Base-by-base conservation (phyloP, 2,797 vertebrate species). In the Takifugu ocellatus region DNA sequence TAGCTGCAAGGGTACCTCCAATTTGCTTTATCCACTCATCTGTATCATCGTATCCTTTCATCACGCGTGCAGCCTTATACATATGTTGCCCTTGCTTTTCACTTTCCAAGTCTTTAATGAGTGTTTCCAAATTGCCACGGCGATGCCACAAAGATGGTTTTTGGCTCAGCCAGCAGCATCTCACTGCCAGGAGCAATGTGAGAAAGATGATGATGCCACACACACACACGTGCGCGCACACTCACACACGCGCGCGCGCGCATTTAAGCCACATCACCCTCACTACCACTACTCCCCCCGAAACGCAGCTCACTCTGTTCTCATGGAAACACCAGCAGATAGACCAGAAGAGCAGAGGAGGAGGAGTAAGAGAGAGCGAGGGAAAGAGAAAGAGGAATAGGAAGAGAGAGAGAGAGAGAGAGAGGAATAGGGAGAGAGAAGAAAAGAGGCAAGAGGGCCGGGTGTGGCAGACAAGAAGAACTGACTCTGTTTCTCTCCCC, bases 301-400 rank as follows among this genome's bases (percentile, higher is more conserved):
- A 61, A 75, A 80, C 63, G 74, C 79, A 81, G 78, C 59, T 49
- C 82, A 74, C 84, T 81, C 88, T 85, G 91, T 91, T 92, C 86
- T 84, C 91, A 92, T 92, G 91, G 91, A 88, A 92, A 91, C 91
- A 81, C 85, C 75, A 83, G 80, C 74, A 82, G 87, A 88, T 84
- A 84, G 75, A 87, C 78, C 70, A 68, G 70, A 74, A 72, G 74
- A 87, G 87, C 68, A 75, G 81, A 78, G 77, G 75, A 79, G 79
- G 57, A 42, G 47, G 58, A 49, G 36, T 50, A 27, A 51, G 55
- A 49, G 36, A 51, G 56, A 60, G 57, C 3, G 65, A 51, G 2
- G 44, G 61, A 45, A 16, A n/a, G 39, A 29, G 70, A 39, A 51
- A 56, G 52, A 27, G 57, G 59, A 39, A 25, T 53, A 51, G 16